Percentiles rank a stretch among this genome's conserved stretches.
These are phyloP conservation scores for Parapristionchus giblindavisi DNA, from an alignment of 2,888 invertebrate genomes.

Conservation along the genomic window DNA sequence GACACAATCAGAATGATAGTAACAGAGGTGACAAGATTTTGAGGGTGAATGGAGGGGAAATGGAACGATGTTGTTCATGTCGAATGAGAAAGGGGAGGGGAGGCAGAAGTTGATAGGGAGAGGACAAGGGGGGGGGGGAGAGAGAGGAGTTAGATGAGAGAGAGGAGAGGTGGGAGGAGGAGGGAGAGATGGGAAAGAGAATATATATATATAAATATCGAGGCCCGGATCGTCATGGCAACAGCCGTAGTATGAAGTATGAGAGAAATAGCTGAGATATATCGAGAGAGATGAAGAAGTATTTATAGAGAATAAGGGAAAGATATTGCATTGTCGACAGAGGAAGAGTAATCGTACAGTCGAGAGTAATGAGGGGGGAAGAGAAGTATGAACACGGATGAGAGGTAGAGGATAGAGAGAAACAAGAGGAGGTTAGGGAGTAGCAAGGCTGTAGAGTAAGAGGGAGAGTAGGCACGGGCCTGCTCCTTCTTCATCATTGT, in stretches of 20 bases:
- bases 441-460: neutral
- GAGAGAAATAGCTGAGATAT: neutral
- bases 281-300: no score
- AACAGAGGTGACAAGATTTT: neutral
- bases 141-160: neutral
- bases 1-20: neutral
- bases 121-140: neutral
- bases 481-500: no score
- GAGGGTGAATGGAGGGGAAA: neutral
- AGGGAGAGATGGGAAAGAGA: neutral
- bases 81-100: conserved; percentile 6
- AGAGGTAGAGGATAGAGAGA: neutral
- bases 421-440: neutral
- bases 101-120: conserved; percentile 4
- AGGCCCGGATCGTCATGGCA: neutral
- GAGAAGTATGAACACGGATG: neutral
- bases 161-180: neutral
- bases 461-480: neutral
- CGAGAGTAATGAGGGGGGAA: neutral
- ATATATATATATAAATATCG: neutral
- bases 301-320: no score
- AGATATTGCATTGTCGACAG: neutral
- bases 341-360: conserved; percentile 29
- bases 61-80: no score
- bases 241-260: neutral